A percentile compares a stretch with the other conserved stretches of the same genome.
Conservation (phyloP, 2,888 invertebrate species). For the Leuctra nigra region DNA sequence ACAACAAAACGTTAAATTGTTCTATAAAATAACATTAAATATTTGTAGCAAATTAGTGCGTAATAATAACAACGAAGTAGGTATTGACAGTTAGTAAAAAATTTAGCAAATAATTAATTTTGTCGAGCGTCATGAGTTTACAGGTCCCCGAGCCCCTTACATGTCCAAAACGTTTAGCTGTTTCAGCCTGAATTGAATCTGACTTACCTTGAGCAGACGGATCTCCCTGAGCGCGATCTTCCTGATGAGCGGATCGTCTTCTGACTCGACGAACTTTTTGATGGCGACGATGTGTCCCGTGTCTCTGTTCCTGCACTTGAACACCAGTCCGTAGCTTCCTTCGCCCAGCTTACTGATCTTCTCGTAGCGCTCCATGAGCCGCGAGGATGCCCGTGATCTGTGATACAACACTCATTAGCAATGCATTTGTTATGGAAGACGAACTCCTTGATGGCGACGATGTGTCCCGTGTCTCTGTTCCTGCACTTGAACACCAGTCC, state of each 20-base stretch:
- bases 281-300: conserved; percentile 93
- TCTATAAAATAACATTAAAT: too few species aligned
- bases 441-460: conserved; percentile 96
- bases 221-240: conserved; percentile 95
- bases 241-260: conserved; percentile 92
- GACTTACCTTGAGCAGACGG: conserved; percentile 77
- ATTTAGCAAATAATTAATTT: too few species aligned
- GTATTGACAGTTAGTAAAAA: too few species aligned
- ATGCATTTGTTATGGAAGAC: conserved; percentile 40
- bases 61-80: too few species aligned
- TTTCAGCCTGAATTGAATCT: too few species aligned
- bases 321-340: conserved; percentile 93
- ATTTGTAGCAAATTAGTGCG: too few species aligned
- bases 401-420: conserved; percentile 13
- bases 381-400: conserved; percentile 76
- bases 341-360: conserved; percentile 91
- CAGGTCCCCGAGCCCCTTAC: too few species aligned
- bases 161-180: too few species aligned
- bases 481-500: conserved; percentile 95
- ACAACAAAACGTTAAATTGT: too few species aligned
- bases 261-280: conserved; percentile 94
- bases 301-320: conserved; percentile 92
- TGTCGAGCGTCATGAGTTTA: too few species aligned
- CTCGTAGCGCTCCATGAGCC: conserved; percentile 91
- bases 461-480: conserved; percentile 87